These are phyloP conservation scores for Drosophila seclusa DNA, from an alignment of 2,888 invertebrate genomes.

Conservation along the genomic window DNA sequence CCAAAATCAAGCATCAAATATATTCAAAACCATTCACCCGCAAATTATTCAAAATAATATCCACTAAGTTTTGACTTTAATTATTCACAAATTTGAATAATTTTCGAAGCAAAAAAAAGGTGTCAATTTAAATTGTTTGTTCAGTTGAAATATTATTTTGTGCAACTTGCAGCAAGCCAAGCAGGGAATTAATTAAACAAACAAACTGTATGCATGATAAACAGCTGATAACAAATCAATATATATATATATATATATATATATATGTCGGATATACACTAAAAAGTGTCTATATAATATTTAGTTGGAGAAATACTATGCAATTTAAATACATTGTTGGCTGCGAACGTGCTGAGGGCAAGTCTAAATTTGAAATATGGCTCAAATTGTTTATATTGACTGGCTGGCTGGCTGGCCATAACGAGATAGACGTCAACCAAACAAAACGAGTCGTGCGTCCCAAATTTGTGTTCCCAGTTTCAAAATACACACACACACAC, in stretches of 20 bases:
- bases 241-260: neutral
- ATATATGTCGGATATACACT: neutral
- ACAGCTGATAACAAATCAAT: constrained; percentile 23
- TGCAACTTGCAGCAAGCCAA: constrained; percentile 19
- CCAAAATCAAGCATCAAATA: neutral
- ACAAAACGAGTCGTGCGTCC: constrained; percentile 18
- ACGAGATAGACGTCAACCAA: constrained; percentile 14
- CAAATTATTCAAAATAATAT: neutral
- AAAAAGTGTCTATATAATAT: neutral
- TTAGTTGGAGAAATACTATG: neutral
- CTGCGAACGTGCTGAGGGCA: neutral
- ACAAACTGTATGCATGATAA: constrained; percentile 39
- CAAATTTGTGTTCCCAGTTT: constrained; percentile 14
- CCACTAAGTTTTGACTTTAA: neutral
- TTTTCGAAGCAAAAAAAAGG: neutral
- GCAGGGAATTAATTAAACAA: constrained; percentile 25
- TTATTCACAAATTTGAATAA: neutral
- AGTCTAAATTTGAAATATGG: constrained; percentile 33
- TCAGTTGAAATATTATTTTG: constrained; percentile 17
- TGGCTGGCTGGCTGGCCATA: constrained; percentile 13
- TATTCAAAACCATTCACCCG: too few relatives aligned
- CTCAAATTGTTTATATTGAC: constrained; percentile 24
- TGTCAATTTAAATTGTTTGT: constrained; percentile 5
- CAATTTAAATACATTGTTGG: neutral
- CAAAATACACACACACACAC: neutral